A percentile compares a stretch with the other conserved stretches of the same genome.
phyloP scores from a whole-genome alignment of 64 coral and sea anemone species.

The Pocillopora verrucosa region DNA sequence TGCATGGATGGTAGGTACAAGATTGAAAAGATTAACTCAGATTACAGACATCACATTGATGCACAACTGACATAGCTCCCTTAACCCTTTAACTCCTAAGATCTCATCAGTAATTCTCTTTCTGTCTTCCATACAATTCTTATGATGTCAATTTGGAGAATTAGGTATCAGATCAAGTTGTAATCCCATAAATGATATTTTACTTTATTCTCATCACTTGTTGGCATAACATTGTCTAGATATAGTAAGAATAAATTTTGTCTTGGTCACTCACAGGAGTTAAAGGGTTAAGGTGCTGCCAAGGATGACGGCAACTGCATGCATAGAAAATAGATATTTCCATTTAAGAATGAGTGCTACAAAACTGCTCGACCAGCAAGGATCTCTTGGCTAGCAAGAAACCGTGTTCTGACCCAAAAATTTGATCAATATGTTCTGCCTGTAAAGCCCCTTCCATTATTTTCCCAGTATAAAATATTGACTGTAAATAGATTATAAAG shows the following conservation, averaged over 20 bases:
- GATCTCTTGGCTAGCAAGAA: constrained; percentile 30
- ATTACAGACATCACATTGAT: no score
- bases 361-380: constrained; percentile 21
- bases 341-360: background rate
- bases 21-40: no score
- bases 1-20: no score
- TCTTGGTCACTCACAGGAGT: background rate
- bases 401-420: background rate
- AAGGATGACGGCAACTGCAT: background rate
- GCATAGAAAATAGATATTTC: background rate
- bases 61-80: no score
- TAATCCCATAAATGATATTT: no score
- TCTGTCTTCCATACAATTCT: no score
- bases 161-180: no score
- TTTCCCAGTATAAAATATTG: background rate
- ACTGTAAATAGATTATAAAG: background rate
- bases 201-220: no score
- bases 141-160: no score
- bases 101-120: no score
- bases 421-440: background rate
- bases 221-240: no score
- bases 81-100: no score
- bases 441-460: background rate
- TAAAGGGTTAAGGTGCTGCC: background rate
- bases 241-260: background rate